Conservation (phyloP, 2,888 invertebrate species). For the Rhodophaea formosa region DNA sequence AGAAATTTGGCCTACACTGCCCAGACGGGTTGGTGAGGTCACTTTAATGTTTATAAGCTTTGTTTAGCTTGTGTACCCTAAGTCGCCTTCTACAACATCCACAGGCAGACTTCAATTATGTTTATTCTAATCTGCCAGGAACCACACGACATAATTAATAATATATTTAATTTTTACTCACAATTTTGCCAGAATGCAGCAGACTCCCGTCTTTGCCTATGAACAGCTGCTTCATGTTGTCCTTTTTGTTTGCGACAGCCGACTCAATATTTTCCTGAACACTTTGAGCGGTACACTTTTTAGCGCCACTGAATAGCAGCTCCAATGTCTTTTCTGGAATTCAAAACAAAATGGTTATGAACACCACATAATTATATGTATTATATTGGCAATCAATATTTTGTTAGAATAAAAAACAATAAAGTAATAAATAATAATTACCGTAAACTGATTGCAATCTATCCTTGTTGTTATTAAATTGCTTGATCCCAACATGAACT, state of each 20-base stretch:
- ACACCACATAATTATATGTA: too few relatives aligned
- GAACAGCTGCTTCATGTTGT: slow-evolving; percentile 64
- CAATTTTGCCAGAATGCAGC: slow-evolving; percentile 51
- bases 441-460: slow-evolving; percentile 69
- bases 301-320: slow-evolving; percentile 62
- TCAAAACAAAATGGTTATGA: not conserved
- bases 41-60: too few relatives aligned
- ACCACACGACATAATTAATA: too few relatives aligned
- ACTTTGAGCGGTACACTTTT: slow-evolving; percentile 36
- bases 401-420: too few relatives aligned
- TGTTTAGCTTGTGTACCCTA: too few relatives aligned
- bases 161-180: slow-evolving; percentile 39
- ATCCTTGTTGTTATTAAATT: slow-evolving; percentile 68
- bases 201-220: slow-evolving; percentile 63
- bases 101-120: too few relatives aligned
- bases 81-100: too few relatives aligned
- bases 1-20: too few relatives aligned
- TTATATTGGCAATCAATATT: too few relatives aligned
- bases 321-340: slow-evolving; percentile 65
- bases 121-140: too few relatives aligned
- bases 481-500: slow-evolving; percentile 64
- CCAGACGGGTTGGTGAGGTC: too few relatives aligned
- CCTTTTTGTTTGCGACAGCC: slow-evolving; percentile 36
- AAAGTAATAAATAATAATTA: slow-evolving; percentile 27
- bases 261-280: slow-evolving; percentile 24